Conservation (phyloP, 2,888 invertebrate species). For the Phortica magna region DNA sequence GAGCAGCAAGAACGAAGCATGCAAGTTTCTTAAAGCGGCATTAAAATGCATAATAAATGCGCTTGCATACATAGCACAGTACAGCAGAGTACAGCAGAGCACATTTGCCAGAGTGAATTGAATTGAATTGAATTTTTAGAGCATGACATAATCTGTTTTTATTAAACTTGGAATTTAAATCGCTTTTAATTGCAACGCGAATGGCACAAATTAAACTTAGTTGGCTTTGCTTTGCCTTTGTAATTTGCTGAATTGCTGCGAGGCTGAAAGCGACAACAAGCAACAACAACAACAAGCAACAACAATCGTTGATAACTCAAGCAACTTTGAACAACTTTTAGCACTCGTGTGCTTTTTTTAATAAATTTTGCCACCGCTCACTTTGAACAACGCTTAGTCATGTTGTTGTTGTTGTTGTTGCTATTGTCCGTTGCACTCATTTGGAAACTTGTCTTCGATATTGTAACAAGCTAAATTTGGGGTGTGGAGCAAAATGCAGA, state of each 20-base stretch:
- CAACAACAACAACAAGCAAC: neutral
- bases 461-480: constrained; percentile 31
- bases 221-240: neutral
- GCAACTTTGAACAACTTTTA: neutral
- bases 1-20: neutral
- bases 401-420: constrained; percentile 2
- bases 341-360: neutral
- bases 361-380: constrained; percentile 29
- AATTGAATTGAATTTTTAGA: constrained; percentile 2
- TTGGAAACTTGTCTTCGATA: constrained; percentile 21
- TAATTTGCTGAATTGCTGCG: constrained; percentile 9
- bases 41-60: neutral
- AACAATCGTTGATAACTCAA: neutral
- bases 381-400: constrained; percentile 9
- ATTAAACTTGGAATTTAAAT: constrained; percentile 29
- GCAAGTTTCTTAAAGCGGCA: neutral
- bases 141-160: constrained; percentile 16
- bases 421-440: constrained; percentile 9
- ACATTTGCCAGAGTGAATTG: neutral
- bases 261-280: constrained; percentile 5
- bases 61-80: no score
- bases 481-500: constrained; percentile 18
- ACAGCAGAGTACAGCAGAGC: no score
- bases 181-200: constrained; percentile 19
- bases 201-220: constrained; percentile 1